These are phyloP conservation scores for Mormyrops boulengeri DNA, from an alignment of 2,797 vertebrate species.

Conservation along the genomic window DNA sequence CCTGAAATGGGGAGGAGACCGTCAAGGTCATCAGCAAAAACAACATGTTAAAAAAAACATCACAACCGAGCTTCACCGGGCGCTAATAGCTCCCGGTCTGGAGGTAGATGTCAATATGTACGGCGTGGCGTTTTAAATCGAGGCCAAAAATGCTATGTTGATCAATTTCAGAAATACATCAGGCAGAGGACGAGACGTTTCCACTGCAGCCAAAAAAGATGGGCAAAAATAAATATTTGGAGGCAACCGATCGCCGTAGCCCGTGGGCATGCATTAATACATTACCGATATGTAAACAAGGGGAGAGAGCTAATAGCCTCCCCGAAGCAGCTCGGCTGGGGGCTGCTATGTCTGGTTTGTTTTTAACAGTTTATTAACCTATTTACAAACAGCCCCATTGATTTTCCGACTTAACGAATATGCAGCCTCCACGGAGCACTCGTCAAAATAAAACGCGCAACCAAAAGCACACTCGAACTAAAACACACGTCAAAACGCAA, in stretches of 20 bases:
- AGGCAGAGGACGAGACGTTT: background rate
- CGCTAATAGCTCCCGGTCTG: background rate
- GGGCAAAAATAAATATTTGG: background rate
- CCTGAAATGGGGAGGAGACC: background rate
- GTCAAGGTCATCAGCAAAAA: conserved; percentile 8
- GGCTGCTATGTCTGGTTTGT: too few species aligned
- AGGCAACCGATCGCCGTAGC: background rate
- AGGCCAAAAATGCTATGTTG: background rate
- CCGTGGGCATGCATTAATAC: background rate
- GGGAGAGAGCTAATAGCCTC: background rate
- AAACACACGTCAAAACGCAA: background rate
- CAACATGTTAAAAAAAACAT: background rate
- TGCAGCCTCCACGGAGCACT: background rate
- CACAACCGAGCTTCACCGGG: background rate
- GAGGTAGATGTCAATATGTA: background rate
- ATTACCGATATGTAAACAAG: conserved; percentile 4
- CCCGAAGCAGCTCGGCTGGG: background rate
- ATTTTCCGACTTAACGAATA: background rate
- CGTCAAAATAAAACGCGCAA: background rate
- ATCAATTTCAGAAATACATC: background rate
- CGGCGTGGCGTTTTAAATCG: background rate
- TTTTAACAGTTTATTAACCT: background rate
- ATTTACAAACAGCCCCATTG: background rate
- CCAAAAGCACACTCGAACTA: background rate
- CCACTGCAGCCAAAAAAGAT: background rate